These are phyloP conservation scores for Toxotes lorentzi DNA, from an alignment of 2,797 vertebrate species.

Conservation along the genomic window DNA sequence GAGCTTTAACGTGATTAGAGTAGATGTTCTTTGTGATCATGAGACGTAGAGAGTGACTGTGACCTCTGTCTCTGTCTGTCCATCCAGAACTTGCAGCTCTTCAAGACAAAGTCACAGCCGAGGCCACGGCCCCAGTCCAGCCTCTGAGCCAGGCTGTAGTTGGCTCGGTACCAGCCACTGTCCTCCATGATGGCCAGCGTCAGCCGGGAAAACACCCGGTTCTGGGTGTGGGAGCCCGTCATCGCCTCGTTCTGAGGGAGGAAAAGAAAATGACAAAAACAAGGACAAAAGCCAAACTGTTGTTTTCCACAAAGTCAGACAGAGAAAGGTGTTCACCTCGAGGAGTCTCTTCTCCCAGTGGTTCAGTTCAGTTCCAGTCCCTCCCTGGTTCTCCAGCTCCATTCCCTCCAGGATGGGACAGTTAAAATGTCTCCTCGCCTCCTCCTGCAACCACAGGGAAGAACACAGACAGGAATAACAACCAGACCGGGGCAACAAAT, in stretches of 20 bases:
- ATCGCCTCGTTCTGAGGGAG: constrained; percentile 96
- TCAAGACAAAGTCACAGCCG: constrained; percentile 96
- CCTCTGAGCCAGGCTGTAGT: constrained; percentile 97
- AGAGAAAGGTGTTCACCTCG: constrained; percentile 84
- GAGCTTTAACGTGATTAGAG: too few relatives aligned
- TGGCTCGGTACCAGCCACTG: constrained; percentile 96
- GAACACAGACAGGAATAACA: neutral
- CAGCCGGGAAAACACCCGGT: constrained; percentile 95
- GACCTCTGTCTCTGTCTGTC: constrained; percentile 90
- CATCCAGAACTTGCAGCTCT: constrained; percentile 99
- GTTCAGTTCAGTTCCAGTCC: constrained; percentile 95
- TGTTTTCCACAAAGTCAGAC: neutral
- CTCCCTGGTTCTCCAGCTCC: constrained; percentile 99
- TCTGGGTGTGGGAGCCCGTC: constrained; percentile 98
- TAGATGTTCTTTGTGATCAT: too few relatives aligned
- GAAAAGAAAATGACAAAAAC: neutral
- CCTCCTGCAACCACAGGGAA: constrained; percentile 85
- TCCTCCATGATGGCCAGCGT: constrained; percentile 98
- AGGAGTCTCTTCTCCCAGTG: constrained; percentile 97
- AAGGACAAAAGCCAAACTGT: neutral
- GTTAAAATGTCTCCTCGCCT: constrained; percentile 93
- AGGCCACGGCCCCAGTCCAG: constrained; percentile 95
- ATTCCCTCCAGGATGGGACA: constrained; percentile 95
- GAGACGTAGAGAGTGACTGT: constrained; percentile 39
- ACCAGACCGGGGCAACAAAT: neutral